Base-by-base conservation (phyloP, 2,888 invertebrate species). In the Cerceris rybyensis region DNA sequence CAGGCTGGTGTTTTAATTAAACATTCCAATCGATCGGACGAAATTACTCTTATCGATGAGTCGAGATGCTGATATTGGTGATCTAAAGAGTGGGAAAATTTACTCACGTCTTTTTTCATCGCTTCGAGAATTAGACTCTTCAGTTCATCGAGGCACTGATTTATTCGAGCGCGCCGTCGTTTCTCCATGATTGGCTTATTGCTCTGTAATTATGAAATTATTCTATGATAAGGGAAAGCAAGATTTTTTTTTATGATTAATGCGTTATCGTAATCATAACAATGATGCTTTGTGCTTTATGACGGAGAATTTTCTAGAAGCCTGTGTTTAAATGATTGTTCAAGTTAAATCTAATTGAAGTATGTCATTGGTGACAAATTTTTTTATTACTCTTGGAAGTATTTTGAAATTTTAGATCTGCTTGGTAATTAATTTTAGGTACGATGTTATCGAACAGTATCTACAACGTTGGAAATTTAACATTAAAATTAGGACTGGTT, bases 131-230 rank as follows among this genome's bases (percentile, higher is more conserved):
- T 96, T 59, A 98, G 94, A 59, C 96, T 96, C 93, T 98, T 98
- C 59, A 98, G 93, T 91, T 98, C 98, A 89, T 97, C 96, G 77
- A 98, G 94, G 88, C 97, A 97, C 90, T 97, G 95, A 93, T 98
- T 98, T 90, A 98, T 98, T 89, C 98, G 95, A 69, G 98, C 98
- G 85, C 98, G 94, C 84, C 98, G 94, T 87, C 97, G 94, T 93
- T 98, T 98, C 93, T 98, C 98, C 97, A 98, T 98, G 87, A 98
- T 97, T 43, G 98, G 98, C 92, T 98, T 98, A 90, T 97, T 97
- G 70, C 96, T 97, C 98, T 98, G 95, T 83, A 95, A 94, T 87
- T 84, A 87, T 75, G 80, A 41, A 75, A 83, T 64, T n/a, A 57
- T 39, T 65, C 28, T 59, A 16, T 52, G 9, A 42, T 64, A 70